Conservation (phyloP, 2,797 vertebrate genomes). For the Premnoplex brunnescens region DNA sequence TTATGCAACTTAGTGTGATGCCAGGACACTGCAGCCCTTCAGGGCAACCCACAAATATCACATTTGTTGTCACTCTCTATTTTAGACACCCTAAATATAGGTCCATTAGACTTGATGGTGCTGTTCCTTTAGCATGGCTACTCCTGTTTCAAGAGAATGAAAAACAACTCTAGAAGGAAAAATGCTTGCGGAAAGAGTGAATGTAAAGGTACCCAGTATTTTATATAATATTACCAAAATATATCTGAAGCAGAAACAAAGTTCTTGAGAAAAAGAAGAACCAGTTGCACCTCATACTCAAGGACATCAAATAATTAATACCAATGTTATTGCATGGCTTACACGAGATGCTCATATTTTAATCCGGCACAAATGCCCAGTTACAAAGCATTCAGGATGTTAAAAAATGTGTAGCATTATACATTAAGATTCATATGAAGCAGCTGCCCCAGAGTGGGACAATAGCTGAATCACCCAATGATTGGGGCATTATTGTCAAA, state of each 20-base stretch:
- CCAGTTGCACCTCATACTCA: no score
- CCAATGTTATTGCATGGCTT: no score
- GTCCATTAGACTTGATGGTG: not conserved
- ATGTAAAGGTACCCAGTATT: not conserved
- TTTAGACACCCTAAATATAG: slow-evolving; percentile 51
- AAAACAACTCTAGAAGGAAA: not conserved
- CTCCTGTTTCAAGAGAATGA: not conserved
- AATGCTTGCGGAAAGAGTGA: not conserved
- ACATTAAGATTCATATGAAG: no score
- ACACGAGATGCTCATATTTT: no score
- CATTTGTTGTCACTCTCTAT: slow-evolving; percentile 4
- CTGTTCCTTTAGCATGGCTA: not conserved
- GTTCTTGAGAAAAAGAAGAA: not conserved
- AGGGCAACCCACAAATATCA: not conserved
- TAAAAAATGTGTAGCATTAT: no score
- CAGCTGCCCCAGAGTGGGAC: no score
- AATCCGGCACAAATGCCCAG: no score
- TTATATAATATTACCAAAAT: not conserved
- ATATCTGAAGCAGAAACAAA: not conserved
- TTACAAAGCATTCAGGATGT: no score
- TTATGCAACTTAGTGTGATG: not conserved
- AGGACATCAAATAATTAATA: no score
- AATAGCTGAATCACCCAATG: no score
- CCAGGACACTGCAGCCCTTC: not conserved
- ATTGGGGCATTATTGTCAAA: no score